phyloP scores from a whole-genome alignment of 30 jellyfish, hydroid and myxozoan species.

The Cassiopea andromeda region DNA sequence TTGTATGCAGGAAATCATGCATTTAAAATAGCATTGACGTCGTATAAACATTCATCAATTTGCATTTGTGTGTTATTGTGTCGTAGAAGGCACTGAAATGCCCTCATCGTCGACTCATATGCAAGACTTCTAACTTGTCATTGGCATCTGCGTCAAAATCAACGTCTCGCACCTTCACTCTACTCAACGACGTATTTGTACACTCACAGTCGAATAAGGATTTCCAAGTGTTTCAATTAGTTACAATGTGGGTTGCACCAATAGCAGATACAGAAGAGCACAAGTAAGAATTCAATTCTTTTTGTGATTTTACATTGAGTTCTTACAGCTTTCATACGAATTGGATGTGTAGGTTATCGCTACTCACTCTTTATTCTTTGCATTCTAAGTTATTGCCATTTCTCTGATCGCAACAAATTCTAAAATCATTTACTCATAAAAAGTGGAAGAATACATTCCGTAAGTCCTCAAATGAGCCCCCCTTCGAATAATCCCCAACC shows the following conservation, averaged over 20 bases:
- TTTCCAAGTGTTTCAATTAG: conserved; percentile 94
- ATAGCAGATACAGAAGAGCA: conserved; percentile 68
- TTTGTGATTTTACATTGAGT: too few relatives aligned
- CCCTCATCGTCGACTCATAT: conserved; percentile 87
- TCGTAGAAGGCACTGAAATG: conserved; percentile 86
- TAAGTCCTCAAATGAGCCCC: too few relatives aligned
- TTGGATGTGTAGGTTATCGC: too few relatives aligned
- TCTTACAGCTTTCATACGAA: too few relatives aligned
- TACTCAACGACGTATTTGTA: conserved; percentile 92
- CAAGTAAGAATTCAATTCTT: conserved; percentile 52
- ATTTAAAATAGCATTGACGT: not conserved
- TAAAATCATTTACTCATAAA: too few relatives aligned
- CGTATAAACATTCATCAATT: not conserved
- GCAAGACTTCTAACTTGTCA: conserved; percentile 78
- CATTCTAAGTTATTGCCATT: too few relatives aligned
- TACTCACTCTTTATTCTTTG: too few relatives aligned
- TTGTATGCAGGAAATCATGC: not conserved
- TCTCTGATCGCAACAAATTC: too few relatives aligned
- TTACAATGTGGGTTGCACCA: conserved; percentile 99
- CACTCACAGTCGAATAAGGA: conserved; percentile 91
- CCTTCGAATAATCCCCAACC: too few relatives aligned
- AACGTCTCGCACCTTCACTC: conserved; percentile 82
- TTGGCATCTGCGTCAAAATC: conserved; percentile 91
- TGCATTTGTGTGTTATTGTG: not conserved
- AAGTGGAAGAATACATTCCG: too few relatives aligned